Base-by-base conservation (phyloP, 2,113 vertebrate species). In the Tursiops truncatus region DNA sequence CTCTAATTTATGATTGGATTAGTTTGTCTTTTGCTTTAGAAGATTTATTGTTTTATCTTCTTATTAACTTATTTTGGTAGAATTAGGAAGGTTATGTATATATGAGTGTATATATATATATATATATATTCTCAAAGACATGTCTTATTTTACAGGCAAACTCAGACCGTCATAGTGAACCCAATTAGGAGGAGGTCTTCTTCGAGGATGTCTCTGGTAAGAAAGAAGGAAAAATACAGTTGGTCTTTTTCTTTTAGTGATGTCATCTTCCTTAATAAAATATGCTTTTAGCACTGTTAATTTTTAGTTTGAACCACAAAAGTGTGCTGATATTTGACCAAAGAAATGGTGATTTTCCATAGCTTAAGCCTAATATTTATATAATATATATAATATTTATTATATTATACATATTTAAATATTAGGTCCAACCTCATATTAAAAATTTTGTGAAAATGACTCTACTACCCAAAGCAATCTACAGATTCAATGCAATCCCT, bases 161-260 rank as follows among this genome's bases (percentile, higher is more conserved):
- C 99, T 5, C 99, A 99, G 98, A 98, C 99, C 0, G 89, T 99
- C 92, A 98, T 99, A 17, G 99, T 99, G 96, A 99, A 99, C 98
- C 99, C 99, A 68, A 98, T 99, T 36, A 36, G 99, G 98, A 99
- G 99, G 84, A 98, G 99, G 58, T 99, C 99, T 7, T 99, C 99
- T 0, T 99, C 99, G 7, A 99, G 99, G 98, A 98, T 99, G 96
- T 99, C 99, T 97, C 98, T 99, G 99, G 99, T 99, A 99, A 99
- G 98, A 81, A 63, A 94, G 7, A 87, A 33, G 36, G 96, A 96
- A 50, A 63, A 80, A 62, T 63, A 5, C 21, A 3, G 20, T 77
- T 93, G 4, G 41, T 74, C 95, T 68, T 44, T 63, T 33, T 68
- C n/a, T 76, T 58, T 82, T n/a, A 85, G 25, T 53, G 65, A 50